These are phyloP conservation scores for Spatulosminthurus flaviceps DNA, from an alignment of 2,888 invertebrate genomes.

Conservation along the genomic window DNA sequence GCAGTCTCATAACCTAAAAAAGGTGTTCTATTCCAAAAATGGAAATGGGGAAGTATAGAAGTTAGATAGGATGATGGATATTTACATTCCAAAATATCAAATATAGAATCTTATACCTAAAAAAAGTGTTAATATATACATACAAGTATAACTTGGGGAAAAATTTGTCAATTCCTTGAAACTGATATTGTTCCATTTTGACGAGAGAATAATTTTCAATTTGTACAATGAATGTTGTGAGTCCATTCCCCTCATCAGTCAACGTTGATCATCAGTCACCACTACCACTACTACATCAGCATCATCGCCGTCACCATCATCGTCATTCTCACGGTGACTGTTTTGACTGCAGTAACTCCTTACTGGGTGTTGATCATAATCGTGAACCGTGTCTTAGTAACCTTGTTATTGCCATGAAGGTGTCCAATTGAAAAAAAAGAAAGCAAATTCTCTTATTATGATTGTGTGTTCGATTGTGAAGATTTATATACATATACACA, in stretches of 20 bases:
- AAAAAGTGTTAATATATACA: not conserved
- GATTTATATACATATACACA: not conserved
- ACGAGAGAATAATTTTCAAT: not conserved
- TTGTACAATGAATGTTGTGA: conserved; percentile 18
- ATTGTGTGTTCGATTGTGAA: not conserved
- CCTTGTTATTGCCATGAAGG: conserved; percentile 24
- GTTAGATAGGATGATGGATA: not conserved
- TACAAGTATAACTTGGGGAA: not conserved
- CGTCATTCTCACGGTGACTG: conserved; percentile 8
- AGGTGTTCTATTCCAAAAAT: not conserved
- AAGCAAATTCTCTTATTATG: not conserved
- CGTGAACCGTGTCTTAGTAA: conserved; percentile 14
- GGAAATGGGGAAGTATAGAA: not conserved
- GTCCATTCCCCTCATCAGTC: conserved; percentile 1
- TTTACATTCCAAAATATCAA: not conserved
- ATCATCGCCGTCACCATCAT: not conserved
- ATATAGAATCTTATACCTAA: not conserved
- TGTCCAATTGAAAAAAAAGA: not conserved
- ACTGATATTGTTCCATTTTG: conserved; percentile 2
- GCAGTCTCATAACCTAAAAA: not conserved
- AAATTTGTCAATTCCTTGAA: not conserved
- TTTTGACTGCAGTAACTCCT: conserved; percentile 14
- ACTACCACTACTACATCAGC: not conserved
- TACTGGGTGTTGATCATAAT: conserved; percentile 12
- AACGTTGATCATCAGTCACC: conserved; percentile 14